phyloP scores from a whole-genome alignment of 2,113 vertebrate species.

The Sinocyclocheilus rhinocerous region DNA sequence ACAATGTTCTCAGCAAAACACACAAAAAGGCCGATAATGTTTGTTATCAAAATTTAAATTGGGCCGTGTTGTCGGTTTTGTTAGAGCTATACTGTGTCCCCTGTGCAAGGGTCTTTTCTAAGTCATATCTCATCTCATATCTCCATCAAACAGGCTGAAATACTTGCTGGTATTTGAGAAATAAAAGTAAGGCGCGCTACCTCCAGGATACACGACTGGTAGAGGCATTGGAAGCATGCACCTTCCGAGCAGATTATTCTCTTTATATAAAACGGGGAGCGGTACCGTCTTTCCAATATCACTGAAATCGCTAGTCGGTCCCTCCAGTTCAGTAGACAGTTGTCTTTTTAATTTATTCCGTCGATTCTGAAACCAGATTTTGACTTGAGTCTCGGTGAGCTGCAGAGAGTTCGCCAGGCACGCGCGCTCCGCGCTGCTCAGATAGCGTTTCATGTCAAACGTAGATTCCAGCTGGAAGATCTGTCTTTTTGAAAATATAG shows the following conservation, averaged over 20 bases:
- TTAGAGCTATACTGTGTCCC: constrained; percentile 47
- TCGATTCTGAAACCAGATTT: constrained; percentile 86
- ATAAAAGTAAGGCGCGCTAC: constrained; percentile 82
- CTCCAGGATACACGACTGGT: constrained; percentile 81
- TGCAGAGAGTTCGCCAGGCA: constrained; percentile 81
- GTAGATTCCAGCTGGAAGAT: constrained; percentile 88
- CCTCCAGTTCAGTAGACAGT: constrained; percentile 81
- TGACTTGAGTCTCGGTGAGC: constrained; percentile 83
- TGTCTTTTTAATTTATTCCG: constrained; percentile 86
- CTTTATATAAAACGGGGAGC: constrained; percentile 82
- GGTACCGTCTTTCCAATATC: constrained; percentile 71
- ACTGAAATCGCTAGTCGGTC: constrained; percentile 66
- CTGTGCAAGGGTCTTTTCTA: constrained; percentile 23
- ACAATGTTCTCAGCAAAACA: constrained; percentile 47
- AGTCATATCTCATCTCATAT: constrained; percentile 73
- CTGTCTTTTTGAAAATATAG: constrained; percentile 87
- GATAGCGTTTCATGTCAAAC: constrained; percentile 86
- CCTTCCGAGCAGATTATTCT: constrained; percentile 78
- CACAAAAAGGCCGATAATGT: constrained; percentile 17
- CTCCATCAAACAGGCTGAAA: constrained; percentile 83
- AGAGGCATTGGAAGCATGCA: constrained; percentile 83
- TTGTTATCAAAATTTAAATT: constrained; percentile 5
- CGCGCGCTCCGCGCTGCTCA: constrained; percentile 85
- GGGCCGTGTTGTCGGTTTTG: neutral
- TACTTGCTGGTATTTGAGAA: constrained; percentile 83